Percentiles rank a stretch among this genome's conserved stretches.
Evolutionary conservation across 2,113 vertebrate genomes (phyloP).

Genomic region (Peromyscus polionotus): DNA sequence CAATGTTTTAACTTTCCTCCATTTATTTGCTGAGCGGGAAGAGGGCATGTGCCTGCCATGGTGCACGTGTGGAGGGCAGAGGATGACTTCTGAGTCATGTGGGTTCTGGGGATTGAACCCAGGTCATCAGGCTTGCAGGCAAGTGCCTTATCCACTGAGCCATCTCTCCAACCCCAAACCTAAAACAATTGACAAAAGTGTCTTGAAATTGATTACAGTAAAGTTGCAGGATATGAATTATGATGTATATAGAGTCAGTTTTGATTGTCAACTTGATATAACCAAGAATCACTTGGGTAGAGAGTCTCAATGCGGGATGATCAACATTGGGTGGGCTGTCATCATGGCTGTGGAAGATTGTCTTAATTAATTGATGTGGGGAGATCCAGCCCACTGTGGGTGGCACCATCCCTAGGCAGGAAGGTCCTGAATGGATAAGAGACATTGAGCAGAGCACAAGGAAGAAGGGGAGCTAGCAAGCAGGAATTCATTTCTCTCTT

Average conservation of each 20-base stretch:
- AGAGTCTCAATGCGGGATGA: background rate
- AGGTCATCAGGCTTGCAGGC: background rate
- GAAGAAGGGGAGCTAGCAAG: background rate
- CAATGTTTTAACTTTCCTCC: background rate
- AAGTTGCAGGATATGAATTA: background rate
- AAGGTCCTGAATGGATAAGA: background rate
- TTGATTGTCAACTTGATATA: background rate
- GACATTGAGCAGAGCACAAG: background rate
- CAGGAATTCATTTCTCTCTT: too few relatives aligned
- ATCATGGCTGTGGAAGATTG: background rate
- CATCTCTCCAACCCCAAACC: background rate
- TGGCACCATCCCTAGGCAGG: background rate
- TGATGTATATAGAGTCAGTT: background rate
- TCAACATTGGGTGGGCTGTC: background rate
- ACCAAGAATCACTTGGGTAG: background rate
- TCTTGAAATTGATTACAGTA: background rate
- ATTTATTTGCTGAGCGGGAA: background rate
- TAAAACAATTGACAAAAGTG: background rate
- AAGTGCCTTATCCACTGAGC: background rate
- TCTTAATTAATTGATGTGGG: background rate
- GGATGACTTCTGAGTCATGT: background rate
- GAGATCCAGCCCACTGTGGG: background rate
- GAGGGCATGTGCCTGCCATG: background rate
- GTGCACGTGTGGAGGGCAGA: background rate
- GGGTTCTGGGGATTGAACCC: background rate